Evolutionary conservation across 2,797 vertebrate species (phyloP).

Genomic region (Lacerta viridis): DNA sequence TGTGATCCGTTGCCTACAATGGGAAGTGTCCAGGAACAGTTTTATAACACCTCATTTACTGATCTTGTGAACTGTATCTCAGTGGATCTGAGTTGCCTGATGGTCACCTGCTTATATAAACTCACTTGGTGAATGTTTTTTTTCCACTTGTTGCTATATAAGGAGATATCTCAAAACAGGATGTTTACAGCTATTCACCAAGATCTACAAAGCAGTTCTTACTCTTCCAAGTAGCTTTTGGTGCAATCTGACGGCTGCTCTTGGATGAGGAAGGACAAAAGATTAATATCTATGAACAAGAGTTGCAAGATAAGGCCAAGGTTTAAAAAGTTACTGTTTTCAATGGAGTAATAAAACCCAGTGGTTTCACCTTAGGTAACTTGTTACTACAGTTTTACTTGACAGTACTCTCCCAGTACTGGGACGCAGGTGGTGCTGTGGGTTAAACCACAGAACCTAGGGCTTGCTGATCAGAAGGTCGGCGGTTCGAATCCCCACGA

Average conservation of each 20-base stretch:
- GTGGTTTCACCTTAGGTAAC: slow-evolving; percentile 36
- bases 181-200: neutral
- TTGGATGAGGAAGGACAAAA: slow-evolving; percentile 10
- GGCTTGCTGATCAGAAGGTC: too few relatives aligned
- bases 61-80: neutral
- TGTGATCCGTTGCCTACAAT: neutral
- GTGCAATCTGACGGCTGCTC: neutral
- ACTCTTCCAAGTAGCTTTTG: neutral
- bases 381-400: slow-evolving; percentile 34
- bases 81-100: neutral
- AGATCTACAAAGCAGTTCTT: neutral
- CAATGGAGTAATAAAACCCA: slow-evolving; percentile 48
- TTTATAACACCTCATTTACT: too few relatives aligned
- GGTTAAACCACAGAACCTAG: too few relatives aligned
- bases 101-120: neutral
- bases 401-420: too few relatives aligned
- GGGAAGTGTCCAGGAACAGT: neutral
- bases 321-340: slow-evolving; percentile 32
- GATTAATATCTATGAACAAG: slow-evolving; percentile 23
- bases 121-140: neutral
- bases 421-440: too few relatives aligned
- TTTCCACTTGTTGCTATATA: too few relatives aligned
- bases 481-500: too few relatives aligned
- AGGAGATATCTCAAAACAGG: neutral
- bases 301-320: slow-evolving; percentile 4